Evolutionary conservation across 2,888 invertebrate genomes (phyloP), one percentile per base, ranked within the genome.

Genomic region (Trissoscelio sp.): DNA sequence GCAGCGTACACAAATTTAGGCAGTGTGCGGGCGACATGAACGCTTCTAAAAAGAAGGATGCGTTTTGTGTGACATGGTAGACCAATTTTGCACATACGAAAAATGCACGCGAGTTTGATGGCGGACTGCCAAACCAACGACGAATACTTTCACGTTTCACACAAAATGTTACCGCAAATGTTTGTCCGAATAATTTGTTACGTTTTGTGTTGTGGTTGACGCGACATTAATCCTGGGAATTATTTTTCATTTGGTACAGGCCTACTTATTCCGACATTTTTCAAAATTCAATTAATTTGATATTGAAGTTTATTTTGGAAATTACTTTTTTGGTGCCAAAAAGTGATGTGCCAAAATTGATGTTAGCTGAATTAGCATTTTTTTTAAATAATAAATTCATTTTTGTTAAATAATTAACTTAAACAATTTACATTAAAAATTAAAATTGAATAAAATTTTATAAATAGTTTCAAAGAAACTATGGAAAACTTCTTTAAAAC

Each of bases 1-100:
- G 20, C 53, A 53, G 14, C 11, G 51, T 55, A 44, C 48, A 70
- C 46, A 58, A 44, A 55, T 70, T 58, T 70, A 16, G 42, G 14
- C 39, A 18, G 42, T 12, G 42, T n/a, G n/a, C 14, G 28, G n/a
- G 11, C 34, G 34, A 34, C 34, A 11, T 9, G 9, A 2, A 39
- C 34, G 34, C 39, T n/a, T n/a, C 48, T 42, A 48, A 55, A 70
- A 70, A 58, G 70, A 48, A 70, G 46, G 31, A 70, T 57, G 34
- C 57, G 16, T 70, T 58, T 70, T 58, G 12, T 37, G 46, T 70
- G 58, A 58, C 57, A 58, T 20, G 44, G 24, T 37, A 53, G 42
- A 53, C 53, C 58, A 58, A 34, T 58, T 22, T 57, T 34, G 42
- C 20, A 28, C 22, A 9, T 11, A 58, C 37, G 58, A 37, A 58